These are phyloP conservation scores for Drosophila incognita DNA, from an alignment of 2,888 invertebrate genomes.

Conservation along the genomic window DNA sequence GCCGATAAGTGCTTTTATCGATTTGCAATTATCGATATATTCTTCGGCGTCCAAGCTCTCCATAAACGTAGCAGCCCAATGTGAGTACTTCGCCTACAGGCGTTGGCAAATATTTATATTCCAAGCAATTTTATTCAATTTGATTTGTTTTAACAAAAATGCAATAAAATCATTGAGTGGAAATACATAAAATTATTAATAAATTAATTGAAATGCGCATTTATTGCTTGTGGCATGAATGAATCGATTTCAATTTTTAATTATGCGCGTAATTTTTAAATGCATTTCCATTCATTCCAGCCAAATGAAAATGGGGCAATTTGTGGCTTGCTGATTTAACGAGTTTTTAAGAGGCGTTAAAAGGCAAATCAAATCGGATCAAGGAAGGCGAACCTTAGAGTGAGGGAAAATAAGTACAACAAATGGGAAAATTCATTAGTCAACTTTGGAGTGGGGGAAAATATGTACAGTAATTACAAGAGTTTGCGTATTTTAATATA, in stretches of 20 bases:
- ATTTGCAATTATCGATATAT: neutral
- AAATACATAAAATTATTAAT: constrained; percentile 27
- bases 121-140: constrained; percentile 4
- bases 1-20: neutral
- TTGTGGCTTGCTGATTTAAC: constrained; percentile 5
- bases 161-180: neutral
- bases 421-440: neutral
- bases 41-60: neutral
- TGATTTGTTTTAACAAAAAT: constrained; percentile 11
- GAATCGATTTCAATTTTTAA: constrained; percentile 61
- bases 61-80: neutral
- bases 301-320: neutral
- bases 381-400: neutral
- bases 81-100: neutral
- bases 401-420: too few relatives aligned
- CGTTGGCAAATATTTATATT: neutral
- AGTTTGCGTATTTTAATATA: neutral
- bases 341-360: constrained; percentile 15
- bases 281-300: constrained; percentile 16
- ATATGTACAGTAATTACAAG: neutral
- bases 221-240: constrained; percentile 51
- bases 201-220: constrained; percentile 25
- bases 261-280: constrained; percentile 56
- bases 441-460: neutral
- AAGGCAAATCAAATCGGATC: constrained; percentile 1